Percentiles rank a stretch among this genome's conserved stretches.
phyloP scores from a whole-genome alignment of 2,888 invertebrate species.

The Lasioglossum oenotherae region DNA sequence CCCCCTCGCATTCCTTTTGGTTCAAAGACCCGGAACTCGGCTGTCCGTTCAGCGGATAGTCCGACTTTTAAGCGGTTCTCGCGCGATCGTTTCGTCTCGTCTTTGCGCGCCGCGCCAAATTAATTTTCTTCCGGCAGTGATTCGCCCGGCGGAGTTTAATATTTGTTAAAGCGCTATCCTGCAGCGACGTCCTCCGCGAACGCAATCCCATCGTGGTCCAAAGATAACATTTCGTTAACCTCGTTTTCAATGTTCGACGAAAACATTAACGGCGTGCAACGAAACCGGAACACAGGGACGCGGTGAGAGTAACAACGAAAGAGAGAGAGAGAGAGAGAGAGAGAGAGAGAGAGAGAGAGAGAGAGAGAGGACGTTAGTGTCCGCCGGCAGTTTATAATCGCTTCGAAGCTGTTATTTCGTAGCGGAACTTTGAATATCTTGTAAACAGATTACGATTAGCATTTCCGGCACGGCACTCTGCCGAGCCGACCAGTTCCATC shows the following conservation, averaged over 20 bases:
- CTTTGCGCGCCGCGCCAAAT: conserved; percentile 9
- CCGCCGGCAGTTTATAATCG: conserved; percentile 38
- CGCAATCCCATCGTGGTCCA: conserved; percentile 44
- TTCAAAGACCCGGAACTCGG: neutral
- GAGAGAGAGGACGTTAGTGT: neutral
- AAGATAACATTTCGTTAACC: conserved; percentile 55
- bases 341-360: neutral
- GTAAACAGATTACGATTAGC: conserved; percentile 50
- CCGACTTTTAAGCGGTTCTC: conserved; percentile 14
- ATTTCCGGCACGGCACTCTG: neutral
- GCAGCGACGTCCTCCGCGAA: conserved; percentile 21
- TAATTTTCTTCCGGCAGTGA: conserved; percentile 23
- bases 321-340: neutral
- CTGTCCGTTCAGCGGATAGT: neutral
- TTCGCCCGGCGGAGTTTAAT: conserved; percentile 39
- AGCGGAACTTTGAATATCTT: conserved; percentile 33
- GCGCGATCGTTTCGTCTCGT: conserved; percentile 1
- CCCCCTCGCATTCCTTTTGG: neutral
- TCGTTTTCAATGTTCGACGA: conserved; percentile 45
- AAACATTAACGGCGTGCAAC: conserved; percentile 26
- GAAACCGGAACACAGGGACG: neutral
- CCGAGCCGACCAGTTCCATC: neutral
- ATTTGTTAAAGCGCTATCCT: conserved; percentile 45
- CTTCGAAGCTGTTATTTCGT: conserved; percentile 42
- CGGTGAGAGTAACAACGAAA: neutral